These are phyloP conservation scores for Calliopsis andreniformis DNA, from an alignment of 1,140 invertebrate species.

Conservation along the genomic window DNA sequence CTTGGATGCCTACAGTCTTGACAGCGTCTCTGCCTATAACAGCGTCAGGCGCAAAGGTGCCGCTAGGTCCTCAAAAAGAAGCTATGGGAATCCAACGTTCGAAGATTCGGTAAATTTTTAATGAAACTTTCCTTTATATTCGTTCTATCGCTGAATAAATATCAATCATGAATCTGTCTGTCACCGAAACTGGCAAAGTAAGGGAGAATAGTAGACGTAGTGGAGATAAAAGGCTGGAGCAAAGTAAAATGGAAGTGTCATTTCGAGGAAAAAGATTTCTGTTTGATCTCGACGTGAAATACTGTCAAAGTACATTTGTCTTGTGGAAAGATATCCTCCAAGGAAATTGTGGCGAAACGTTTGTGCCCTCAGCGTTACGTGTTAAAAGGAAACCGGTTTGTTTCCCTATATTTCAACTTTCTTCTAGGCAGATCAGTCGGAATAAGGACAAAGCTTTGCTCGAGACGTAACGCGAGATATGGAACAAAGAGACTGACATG, in stretches of 20 bases:
- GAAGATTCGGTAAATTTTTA: conserved; percentile 89
- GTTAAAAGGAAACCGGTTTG: background rate
- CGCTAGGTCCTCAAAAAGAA: conserved; percentile 90
- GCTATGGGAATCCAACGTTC: conserved; percentile 95
- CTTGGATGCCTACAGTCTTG: conserved; percentile 93
- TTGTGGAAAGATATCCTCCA: too few relatives aligned
- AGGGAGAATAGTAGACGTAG: too few relatives aligned
- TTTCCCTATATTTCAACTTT: background rate
- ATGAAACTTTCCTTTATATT: background rate
- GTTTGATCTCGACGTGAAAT: too few relatives aligned
- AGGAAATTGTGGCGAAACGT: too few relatives aligned
- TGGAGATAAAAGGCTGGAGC: too few relatives aligned
- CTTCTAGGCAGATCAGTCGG: background rate
- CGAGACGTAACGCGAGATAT: background rate
- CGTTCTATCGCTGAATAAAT: background rate
- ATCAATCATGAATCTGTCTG: too few relatives aligned
- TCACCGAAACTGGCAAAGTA: too few relatives aligned
- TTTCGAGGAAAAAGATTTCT: background rate
- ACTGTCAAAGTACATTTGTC: too few relatives aligned
- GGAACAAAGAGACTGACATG: too few relatives aligned
- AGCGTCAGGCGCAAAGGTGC: conserved; percentile 88
- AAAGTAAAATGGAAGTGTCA: too few relatives aligned
- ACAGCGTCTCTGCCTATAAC: conserved; percentile 92
- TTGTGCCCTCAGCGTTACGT: too few relatives aligned
- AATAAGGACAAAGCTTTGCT: conserved; percentile 1